These are phyloP conservation scores for Sebastiscus tertius DNA, from an alignment of 2,797 vertebrate genomes.

Conservation along the genomic window DNA sequence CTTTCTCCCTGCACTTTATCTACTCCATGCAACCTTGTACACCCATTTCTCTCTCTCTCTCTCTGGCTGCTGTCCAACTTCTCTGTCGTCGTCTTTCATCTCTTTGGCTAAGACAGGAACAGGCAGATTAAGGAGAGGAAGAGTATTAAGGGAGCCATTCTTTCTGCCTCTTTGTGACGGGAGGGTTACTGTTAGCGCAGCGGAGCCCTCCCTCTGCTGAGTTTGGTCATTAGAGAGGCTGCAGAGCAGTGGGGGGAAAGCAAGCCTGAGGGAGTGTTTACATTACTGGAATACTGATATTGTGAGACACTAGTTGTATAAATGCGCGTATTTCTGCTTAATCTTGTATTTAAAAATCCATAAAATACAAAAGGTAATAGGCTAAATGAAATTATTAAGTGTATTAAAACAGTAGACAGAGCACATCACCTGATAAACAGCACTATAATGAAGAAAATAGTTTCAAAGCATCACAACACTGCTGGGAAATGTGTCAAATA, in stretches of 20 bases:
- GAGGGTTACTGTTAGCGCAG: constrained; percentile 48
- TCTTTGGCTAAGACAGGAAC: constrained; percentile 59
- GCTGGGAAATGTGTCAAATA: background rate
- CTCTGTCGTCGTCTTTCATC: constrained; percentile 66
- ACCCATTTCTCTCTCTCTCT: constrained; percentile 30
- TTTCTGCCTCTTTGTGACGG: constrained; percentile 57
- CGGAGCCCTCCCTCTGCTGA: constrained; percentile 52
- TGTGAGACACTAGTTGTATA: background rate
- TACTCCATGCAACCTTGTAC: constrained; percentile 47
- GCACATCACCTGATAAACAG: background rate
- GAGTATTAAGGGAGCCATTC: constrained; percentile 64
- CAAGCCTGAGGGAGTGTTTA: constrained; percentile 58
- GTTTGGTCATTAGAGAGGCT: constrained; percentile 67
- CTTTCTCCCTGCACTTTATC: constrained; percentile 42
- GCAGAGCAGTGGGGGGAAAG: constrained; percentile 31
- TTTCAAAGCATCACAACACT: background rate
- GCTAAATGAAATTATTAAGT: background rate
- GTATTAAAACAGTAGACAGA: background rate
- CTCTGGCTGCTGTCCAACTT: constrained; percentile 51
- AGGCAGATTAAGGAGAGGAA: constrained; percentile 66
- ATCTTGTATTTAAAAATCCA: background rate
- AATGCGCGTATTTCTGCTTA: background rate
- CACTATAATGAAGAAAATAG: background rate
- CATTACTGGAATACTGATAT: constrained; percentile 57
- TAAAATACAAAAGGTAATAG: background rate